phyloP scores from a whole-genome alignment of 2,113 vertebrate genomes.

The Rhinolophus sinicus region DNA sequence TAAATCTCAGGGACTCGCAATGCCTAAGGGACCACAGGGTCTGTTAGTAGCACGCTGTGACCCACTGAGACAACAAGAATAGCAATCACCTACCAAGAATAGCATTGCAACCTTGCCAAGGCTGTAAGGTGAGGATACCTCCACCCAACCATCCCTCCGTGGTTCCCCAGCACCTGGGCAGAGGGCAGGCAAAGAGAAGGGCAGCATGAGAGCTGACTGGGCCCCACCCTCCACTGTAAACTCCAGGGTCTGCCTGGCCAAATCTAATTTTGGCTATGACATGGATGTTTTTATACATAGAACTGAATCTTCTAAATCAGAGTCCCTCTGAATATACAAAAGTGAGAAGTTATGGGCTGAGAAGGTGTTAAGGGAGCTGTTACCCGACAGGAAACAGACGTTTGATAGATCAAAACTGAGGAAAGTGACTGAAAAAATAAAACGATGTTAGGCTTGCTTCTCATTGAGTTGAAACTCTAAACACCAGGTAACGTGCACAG shows the following conservation, averaged over 20 bases:
- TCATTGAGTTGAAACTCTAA: background rate
- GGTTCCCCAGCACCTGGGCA: too few relatives aligned
- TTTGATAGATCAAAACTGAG: slow-evolving; percentile 1
- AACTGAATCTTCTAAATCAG: background rate
- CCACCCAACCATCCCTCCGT: fast-evolving
- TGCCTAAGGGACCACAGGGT: background rate
- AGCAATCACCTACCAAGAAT: background rate
- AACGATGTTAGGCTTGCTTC: background rate
- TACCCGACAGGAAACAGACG: background rate
- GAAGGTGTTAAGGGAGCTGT: background rate
- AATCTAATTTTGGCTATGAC: background rate
- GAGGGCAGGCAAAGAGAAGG: background rate
- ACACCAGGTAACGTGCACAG: fast-evolving
- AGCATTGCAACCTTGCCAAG: background rate
- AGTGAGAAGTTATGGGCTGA: slow-evolving; percentile 18
- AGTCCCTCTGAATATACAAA: slow-evolving; percentile 38
- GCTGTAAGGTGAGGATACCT: background rate
- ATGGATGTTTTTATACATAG: background rate
- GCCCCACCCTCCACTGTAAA: background rate
- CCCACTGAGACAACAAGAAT: background rate
- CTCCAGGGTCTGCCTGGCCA: background rate
- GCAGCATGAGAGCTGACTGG: background rate
- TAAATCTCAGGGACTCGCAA: background rate
- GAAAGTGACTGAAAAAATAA: background rate
- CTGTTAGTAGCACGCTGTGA: background rate